Evolutionary conservation across 2,113 vertebrate species (phyloP).

Genomic region (Chascanopsetta lugubris): DNA sequence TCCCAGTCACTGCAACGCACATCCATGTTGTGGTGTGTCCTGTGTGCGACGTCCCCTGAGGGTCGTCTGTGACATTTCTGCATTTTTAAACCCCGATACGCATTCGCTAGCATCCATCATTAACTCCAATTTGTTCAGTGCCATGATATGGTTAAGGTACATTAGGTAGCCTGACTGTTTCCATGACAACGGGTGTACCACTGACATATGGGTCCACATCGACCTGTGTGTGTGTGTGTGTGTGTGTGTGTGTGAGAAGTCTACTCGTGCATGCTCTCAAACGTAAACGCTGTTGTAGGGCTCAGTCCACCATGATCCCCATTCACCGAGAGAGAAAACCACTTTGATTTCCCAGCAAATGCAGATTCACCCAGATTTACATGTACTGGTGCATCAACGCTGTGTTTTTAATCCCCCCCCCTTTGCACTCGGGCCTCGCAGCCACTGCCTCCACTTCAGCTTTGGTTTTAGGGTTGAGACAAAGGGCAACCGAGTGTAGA

Average conservation of each 20-base stretch:
- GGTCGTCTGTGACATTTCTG: background rate
- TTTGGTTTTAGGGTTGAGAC: conserved; percentile 35
- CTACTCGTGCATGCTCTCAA: conserved; percentile 18
- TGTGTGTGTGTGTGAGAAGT: conserved; percentile 35
- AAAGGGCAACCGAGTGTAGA: conserved; percentile 57
- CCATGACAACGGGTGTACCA: conserved; percentile 73
- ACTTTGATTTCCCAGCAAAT: background rate
- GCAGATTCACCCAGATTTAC: background rate
- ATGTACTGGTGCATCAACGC: background rate
- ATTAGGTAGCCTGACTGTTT: conserved; percentile 73
- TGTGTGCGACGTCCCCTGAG: background rate
- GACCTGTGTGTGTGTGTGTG: conserved; percentile 43
- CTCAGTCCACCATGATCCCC: conserved; percentile 6
- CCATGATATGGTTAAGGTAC: conserved; percentile 44
- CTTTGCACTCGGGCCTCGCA: conserved; percentile 19
- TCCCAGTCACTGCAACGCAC: background rate
- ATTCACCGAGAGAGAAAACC: background rate
- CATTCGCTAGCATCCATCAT: background rate
- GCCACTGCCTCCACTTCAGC: conserved; percentile 36
- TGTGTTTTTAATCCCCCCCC: background rate
- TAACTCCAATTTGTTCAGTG: conserved; percentile 30
- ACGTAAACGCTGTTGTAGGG: conserved; percentile 9
- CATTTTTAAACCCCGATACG: background rate
- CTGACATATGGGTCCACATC: conserved; percentile 60
- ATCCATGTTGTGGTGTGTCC: background rate